phyloP scores from a whole-genome alignment of 1,140 invertebrate species.

The Stegodyphus mimosarum region DNA sequence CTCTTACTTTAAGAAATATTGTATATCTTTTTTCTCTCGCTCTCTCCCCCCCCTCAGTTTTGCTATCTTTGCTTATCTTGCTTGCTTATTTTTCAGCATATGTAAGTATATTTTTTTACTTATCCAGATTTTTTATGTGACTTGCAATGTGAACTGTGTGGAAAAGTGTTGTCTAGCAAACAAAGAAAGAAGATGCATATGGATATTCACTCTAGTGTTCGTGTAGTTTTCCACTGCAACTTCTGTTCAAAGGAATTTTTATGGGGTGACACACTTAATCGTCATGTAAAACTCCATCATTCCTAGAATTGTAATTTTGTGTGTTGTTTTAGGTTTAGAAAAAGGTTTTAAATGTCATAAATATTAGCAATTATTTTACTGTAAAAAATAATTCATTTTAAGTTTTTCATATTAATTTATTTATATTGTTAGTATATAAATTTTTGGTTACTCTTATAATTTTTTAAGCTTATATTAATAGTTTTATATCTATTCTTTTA shows the following conservation, averaged over 20 bases:
- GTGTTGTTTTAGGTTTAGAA: too few relatives aligned
- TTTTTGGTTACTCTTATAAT: too few relatives aligned
- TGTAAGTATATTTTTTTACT: not conserved
- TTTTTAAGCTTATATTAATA: too few relatives aligned
- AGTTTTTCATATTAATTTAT: too few relatives aligned
- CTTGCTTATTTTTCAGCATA: not conserved
- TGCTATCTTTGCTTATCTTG: not conserved
- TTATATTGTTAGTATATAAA: too few relatives aligned
- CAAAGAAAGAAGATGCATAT: slow-evolving; percentile 47
- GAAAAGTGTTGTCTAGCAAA: slow-evolving; percentile 32
- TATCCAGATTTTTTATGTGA: not conserved
- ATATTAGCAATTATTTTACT: too few relatives aligned
- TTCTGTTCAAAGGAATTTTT: slow-evolving; percentile 12
- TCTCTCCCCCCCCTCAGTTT: not conserved
- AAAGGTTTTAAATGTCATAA: too few relatives aligned
- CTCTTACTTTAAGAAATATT: not conserved
- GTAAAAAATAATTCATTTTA: too few relatives aligned
- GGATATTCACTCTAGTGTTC: not conserved
- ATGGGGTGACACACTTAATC: slow-evolving; percentile 17
- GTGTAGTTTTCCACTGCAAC: slow-evolving; percentile 10
- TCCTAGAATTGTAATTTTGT: too few relatives aligned
- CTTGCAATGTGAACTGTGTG: slow-evolving; percentile 34
- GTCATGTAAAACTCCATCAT: slow-evolving; percentile 22
- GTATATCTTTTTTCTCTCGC: not conserved
- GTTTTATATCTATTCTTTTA: too few relatives aligned